Evolutionary conservation across 2,113 vertebrate genomes (phyloP), one percentile per base, ranked within the genome.

Genomic region (Condylura cristata): DNA sequence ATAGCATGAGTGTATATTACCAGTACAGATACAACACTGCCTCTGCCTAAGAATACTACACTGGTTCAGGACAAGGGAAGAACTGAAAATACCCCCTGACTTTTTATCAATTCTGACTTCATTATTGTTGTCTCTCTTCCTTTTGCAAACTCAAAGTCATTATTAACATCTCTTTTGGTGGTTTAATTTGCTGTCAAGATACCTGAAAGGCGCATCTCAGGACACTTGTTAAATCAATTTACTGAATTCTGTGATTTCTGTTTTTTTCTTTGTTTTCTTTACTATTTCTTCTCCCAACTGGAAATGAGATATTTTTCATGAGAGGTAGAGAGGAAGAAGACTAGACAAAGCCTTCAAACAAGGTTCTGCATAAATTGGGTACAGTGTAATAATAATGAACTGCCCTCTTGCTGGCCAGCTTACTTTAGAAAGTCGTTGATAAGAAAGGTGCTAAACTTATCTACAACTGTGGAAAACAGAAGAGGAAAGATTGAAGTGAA

Each of bases 211-310:
- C n/a, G 6, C 30, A 75, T 80, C 51, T 41, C 22, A 75, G 37
- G 65, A 71, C n/a, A 5, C 18, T 58, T 81, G 56, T 85, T 90
- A 90, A 96, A 97, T 66, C 32, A 90, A 30, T 96, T 97, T 96
- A 32, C 53, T 14, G 95, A 95, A 90, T 34, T 94, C 95, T 46
- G 84, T 8, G 22, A 65, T n/a, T 72, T 65, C 32, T 32, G 30
- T 22, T 56, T 56, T 56, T 56, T 56, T n/a, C n/a, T 48, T 53
- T 18, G 18, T 41, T 22, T 10, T 76, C 18, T 71, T 60, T 48
- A 72, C 68, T 28, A n/a, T 76, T 41, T 88, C 39, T 44, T 63
- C 82, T 18, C 85, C 26, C 20, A 74, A 32, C 81, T 44, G 89
- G 78, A 32, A 16, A 51, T 17, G 48, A 16, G 48, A 51, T 93